Evolutionary conservation across 2,797 vertebrate genomes (phyloP).

Genomic region (Jordanella pulchra): DNA sequence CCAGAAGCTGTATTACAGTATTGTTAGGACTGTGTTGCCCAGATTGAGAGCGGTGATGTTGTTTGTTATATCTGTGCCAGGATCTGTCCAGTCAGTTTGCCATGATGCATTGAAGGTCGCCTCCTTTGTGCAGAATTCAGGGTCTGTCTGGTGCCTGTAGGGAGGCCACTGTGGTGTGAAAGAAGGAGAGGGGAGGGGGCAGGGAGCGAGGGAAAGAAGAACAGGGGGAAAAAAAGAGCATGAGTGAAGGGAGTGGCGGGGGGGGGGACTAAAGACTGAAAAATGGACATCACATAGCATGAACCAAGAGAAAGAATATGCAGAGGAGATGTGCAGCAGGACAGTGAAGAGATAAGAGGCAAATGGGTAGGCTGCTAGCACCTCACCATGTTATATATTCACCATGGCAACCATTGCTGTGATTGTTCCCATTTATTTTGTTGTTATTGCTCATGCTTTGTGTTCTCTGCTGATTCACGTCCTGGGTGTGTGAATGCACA

Average conservation of each 20-base stretch:
- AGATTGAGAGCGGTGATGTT: background rate
- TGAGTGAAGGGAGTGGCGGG: background rate
- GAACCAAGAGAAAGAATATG: conserved; percentile 1
- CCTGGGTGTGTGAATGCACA: conserved; percentile 2
- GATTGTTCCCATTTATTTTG: conserved; percentile 57
- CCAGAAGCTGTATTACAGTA: conserved; percentile 9
- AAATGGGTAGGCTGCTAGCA: conserved; percentile 37
- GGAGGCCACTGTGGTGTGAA: conserved; percentile 60
- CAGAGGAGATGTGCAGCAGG: conserved; percentile 10
- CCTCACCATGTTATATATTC: conserved; percentile 55
- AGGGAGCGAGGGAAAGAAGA: background rate
- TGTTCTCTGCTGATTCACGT: conserved; percentile 28
- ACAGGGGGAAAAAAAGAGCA: background rate
- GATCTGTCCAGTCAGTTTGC: conserved; percentile 24
- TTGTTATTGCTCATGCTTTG: conserved; percentile 31
- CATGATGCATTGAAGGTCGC: conserved; percentile 54
- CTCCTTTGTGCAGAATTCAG: conserved; percentile 29
- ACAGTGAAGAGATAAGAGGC: conserved; percentile 21
- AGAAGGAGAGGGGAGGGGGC: conserved; percentile 36
- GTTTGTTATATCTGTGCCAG: conserved; percentile 11
- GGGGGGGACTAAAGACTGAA: conserved; percentile 13
- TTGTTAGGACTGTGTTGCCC: background rate
- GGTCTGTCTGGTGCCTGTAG: conserved; percentile 48
- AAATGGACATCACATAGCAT: conserved; percentile 10
- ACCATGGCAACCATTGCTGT: conserved; percentile 71